Base-by-base conservation (phyloP, 2,113 vertebrate species). In the Seriola aureovittata region DNA sequence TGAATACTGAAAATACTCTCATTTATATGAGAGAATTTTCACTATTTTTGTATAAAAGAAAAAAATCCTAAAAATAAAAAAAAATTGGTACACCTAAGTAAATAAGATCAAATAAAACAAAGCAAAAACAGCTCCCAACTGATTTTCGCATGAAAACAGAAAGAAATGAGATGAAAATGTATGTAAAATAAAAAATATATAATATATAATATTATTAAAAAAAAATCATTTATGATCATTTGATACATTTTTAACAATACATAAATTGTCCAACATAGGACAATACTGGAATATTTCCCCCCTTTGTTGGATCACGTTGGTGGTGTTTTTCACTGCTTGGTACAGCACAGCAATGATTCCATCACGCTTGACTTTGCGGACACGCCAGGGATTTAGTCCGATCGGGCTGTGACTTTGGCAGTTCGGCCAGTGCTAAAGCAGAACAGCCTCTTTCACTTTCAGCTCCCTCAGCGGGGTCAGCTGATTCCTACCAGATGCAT, bases 381-480 rank as follows among this genome's bases (percentile, higher is more conserved):
- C 88, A 91, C 71, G 71, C 77, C 58, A 44, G 88, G 82, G 88
- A 89, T 87, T 89, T 72, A 80, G 88, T 82, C 71, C 67, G 48
- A 84, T 88, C 67, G 54, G 79, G 64, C 77, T 74, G 72, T 80
- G 86, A 89, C 91, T 90, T 80, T 82, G 86, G 85, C 81, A 90
- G 77, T 88, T 71, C 32, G 87, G 85, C 88, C 90, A 74, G 77
- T 40, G 75, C 82, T 83, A 81, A 89, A 91, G 74, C 82, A 81
- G 71, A 91, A 93, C 87, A 93, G 87, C 81, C 86, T 81, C 90
- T 91, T 92, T 92, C 84, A 90, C 90, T 92, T 88, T 89, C 52
- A 86, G 85, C 78, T 91, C 92, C 85, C 88, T 86, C 80, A 69
- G 82, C 72, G 75, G 75, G 80, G 81, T 89, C 86, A 87, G 57